These are phyloP conservation scores for Bacillus rossius DNA, from an alignment of 1,140 invertebrate species.

Conservation along the genomic window DNA sequence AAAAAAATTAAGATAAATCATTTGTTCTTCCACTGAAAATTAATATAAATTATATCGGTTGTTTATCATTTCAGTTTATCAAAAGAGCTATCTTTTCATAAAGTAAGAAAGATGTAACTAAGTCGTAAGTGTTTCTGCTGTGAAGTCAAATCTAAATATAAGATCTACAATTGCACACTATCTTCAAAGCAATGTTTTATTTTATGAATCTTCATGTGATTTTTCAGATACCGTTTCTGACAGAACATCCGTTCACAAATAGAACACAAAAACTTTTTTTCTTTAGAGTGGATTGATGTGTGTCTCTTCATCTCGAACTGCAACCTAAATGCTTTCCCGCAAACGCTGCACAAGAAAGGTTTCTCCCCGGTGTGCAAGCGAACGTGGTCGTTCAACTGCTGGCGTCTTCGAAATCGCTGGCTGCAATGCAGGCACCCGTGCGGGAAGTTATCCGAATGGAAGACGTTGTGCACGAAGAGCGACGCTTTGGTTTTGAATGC, in stretches of 20 bases:
- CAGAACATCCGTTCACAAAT: conserved; percentile 51
- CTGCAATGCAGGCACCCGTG: conserved; percentile 56
- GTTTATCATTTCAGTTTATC: too few relatives aligned
- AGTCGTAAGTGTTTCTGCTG: too few relatives aligned
- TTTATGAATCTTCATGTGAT: conserved; percentile 3
- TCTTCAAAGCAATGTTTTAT: too few relatives aligned
- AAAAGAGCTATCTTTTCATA: too few relatives aligned
- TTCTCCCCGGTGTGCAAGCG: conserved; percentile 60
- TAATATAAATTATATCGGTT: too few relatives aligned
- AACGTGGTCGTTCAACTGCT: conserved; percentile 51
- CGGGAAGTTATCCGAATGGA: conserved; percentile 50
- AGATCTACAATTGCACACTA: too few relatives aligned
- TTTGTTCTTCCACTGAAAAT: too few relatives aligned
- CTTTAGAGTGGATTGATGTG: conserved; percentile 43
- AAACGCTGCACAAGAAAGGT: conserved; percentile 56
- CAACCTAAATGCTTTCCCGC: conserved; percentile 48
- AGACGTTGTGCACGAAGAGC: conserved; percentile 44
- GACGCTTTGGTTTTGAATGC: conserved; percentile 52
- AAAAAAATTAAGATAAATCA: too few relatives aligned
- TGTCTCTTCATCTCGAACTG: conserved; percentile 47
- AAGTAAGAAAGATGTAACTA: too few relatives aligned
- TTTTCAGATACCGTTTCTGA: conserved; percentile 47
- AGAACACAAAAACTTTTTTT: conserved; percentile 46
- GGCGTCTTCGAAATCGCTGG: conserved; percentile 52
- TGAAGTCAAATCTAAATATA: too few relatives aligned